Conservation (phyloP, 2,888 invertebrate species). For the Drosophila sordidapex region DNA sequence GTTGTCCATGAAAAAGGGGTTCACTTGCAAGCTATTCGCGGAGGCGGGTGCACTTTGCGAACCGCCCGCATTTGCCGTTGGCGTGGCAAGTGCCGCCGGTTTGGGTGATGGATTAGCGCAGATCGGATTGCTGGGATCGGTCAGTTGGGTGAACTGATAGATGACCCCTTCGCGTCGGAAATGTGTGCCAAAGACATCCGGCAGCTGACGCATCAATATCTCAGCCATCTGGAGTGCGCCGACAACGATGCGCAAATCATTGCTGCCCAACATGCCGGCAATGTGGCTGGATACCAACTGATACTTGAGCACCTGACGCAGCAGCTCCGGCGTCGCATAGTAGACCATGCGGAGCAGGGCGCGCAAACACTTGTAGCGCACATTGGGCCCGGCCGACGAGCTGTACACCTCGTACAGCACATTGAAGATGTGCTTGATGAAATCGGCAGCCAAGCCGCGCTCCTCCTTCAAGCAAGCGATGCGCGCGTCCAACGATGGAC, state of each 20-base stretch:
- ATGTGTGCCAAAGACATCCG: conserved; percentile 97
- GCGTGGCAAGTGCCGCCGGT: conserved; percentile 78
- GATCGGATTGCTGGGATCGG: conserved; percentile 88
- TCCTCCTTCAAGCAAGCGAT: conserved; percentile 90
- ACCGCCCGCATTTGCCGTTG: conserved; percentile 69
- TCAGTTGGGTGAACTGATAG: conserved; percentile 91
- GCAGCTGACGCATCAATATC: conserved; percentile 97
- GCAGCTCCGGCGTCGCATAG: conserved; percentile 94
- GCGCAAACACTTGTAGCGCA: conserved; percentile 97
- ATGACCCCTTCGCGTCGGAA: conserved; percentile 99
- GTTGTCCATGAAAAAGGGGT: conserved; percentile 83
- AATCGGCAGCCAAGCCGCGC: conserved; percentile 89
- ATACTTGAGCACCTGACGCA: conserved; percentile 90
- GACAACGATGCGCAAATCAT: conserved; percentile 97
- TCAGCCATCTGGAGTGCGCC: conserved; percentile 98
- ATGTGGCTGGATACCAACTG: conserved; percentile 97
- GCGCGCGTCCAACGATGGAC: conserved; percentile 87
- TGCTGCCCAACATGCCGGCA: conserved; percentile 99
- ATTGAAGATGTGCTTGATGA: conserved; percentile 93
- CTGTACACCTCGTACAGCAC: conserved; percentile 99
- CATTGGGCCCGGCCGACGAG: conserved; percentile 98
- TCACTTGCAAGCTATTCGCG: conserved; percentile 80
- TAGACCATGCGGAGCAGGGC: conserved; percentile 98
- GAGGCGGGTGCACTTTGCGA: conserved; percentile 83
- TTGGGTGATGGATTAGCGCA: conserved; percentile 87